Evolutionary conservation across 35 echinoderm and acorn worm species (phyloP), one percentile per base, ranked within the genome.

Genomic region (Lytechinus variegatus): DNA sequence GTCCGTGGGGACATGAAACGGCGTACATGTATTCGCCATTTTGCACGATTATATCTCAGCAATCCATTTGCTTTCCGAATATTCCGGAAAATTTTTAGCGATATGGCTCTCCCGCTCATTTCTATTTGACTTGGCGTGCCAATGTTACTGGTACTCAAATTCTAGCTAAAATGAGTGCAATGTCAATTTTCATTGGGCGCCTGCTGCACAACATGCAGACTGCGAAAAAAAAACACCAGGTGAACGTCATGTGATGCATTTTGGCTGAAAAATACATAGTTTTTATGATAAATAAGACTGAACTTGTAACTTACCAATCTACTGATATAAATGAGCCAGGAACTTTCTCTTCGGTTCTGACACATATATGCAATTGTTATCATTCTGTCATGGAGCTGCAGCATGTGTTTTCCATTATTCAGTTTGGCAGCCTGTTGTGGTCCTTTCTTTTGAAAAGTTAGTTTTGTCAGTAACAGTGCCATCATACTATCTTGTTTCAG

Each of bases 1-100:
- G 54, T 93, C 91, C 91, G 54, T 93, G 91, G 91, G 53, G 52
- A 93, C 91, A 56, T 93, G 91, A 93, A 93, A 56, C 91, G 54
- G 56, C 91, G 54, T 93, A 93, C 91, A 6, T 4, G 0, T 93
- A 93, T 55, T 93, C 52, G 54, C 91, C 91, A 93, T 93, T 93
- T 93, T 93, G 33, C 53, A 4, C 24, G 54, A 56, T 93, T 54
- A 44, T 44, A n/a, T n/a, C 24, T 5, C 28, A 4, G 24, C 91
- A 14, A 4, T 6, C 28, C 87, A 29, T 56, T 44, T 9, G 87
- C 87, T 89, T 89, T 89, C 28, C 33, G 33, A 89, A 53, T 44
- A 44, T 89, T 89, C 28, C 51, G 87, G 1, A 56, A 93, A 56
- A 54, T 29, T 56, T 93, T 53, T 93, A 10, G n/a, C 56, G 53